A percentile compares a stretch with the other conserved stretches of the same genome.
These are phyloP conservation scores for Clarias macrocephalus DNA, from an alignment of 2,113 vertebrate species.

Conservation along the genomic window DNA sequence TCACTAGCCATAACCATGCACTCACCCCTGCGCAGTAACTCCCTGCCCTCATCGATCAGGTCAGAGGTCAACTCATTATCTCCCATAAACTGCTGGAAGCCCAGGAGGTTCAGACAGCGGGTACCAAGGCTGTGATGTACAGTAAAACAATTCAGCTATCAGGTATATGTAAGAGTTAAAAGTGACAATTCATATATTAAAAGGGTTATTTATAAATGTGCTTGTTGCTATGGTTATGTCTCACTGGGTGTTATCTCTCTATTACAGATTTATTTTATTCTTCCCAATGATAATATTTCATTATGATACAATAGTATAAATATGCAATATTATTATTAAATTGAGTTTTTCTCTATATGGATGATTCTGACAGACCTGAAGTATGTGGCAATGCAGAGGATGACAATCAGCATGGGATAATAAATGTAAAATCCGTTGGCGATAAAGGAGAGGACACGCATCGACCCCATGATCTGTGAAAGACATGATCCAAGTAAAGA, in stretches of 20 bases:
- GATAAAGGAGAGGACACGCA: slow-evolving; percentile 92
- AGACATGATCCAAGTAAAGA: background rate
- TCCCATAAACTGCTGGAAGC: slow-evolving; percentile 97
- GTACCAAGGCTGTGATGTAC: slow-evolving; percentile 82
- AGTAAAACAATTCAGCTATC: background rate
- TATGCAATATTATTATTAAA: background rate
- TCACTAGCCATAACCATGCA: background rate
- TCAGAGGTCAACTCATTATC: slow-evolving; percentile 97
- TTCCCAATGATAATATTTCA: background rate
- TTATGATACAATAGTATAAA: background rate
- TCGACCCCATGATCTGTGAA: slow-evolving; percentile 95
- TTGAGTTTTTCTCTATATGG: background rate
- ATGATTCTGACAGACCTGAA: slow-evolving; percentile 81
- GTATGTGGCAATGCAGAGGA: slow-evolving; percentile 97
- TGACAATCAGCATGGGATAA: slow-evolving; percentile 96
- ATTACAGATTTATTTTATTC: background rate
- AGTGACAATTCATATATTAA: background rate
- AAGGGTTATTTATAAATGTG: background rate
- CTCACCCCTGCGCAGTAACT: slow-evolving; percentile 89
- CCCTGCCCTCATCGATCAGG: slow-evolving; percentile 94
- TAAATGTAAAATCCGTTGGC: slow-evolving; percentile 98
- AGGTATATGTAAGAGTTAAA: background rate
- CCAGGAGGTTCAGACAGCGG: slow-evolving; percentile 93
- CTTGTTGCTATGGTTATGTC: background rate
- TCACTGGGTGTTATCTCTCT: background rate